Percentiles rank a stretch among this genome's conserved stretches.
Evolutionary conservation across 2,797 vertebrate species (phyloP).

Genomic region (Eidolon dupreanum): DNA sequence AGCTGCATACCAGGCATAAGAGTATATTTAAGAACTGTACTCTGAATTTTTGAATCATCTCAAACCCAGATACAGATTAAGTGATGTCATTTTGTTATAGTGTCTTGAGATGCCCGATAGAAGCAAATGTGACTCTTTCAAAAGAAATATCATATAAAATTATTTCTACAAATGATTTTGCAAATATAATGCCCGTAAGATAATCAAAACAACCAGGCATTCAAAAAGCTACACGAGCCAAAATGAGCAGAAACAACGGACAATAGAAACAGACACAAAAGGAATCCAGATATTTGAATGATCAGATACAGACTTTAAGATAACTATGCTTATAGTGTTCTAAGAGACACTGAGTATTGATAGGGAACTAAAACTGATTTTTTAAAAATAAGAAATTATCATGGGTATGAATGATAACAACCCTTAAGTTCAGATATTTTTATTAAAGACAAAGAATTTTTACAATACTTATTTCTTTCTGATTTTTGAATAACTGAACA

Average conservation of each 20-base stretch:
- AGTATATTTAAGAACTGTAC: neutral
- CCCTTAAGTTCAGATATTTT: neutral
- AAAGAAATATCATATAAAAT: neutral
- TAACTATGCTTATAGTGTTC: neutral
- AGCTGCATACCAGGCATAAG: neutral
- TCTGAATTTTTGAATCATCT: neutral
- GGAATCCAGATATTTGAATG: neutral
- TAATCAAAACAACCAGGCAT: neutral
- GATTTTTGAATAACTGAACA: neutral
- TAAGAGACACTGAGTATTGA: neutral
- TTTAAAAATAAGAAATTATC: neutral
- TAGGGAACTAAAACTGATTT: neutral
- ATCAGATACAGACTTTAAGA: neutral
- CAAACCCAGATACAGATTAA: neutral
- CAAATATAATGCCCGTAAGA: neutral
- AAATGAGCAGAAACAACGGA: neutral
- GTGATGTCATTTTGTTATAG: neutral
- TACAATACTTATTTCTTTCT: neutral
- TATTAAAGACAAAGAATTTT: neutral
- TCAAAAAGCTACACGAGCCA: neutral
- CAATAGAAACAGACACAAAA: neutral
- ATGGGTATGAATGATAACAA: neutral
- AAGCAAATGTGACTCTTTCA: neutral
- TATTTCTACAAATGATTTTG: constrained; percentile 17
- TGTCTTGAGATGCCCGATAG: neutral